A percentile compares a stretch with the other conserved stretches of the same genome.
These are phyloP conservation scores for Rotaria sp. DNA, from an alignment of 2,888 invertebrate genomes.

Conservation along the genomic window DNA sequence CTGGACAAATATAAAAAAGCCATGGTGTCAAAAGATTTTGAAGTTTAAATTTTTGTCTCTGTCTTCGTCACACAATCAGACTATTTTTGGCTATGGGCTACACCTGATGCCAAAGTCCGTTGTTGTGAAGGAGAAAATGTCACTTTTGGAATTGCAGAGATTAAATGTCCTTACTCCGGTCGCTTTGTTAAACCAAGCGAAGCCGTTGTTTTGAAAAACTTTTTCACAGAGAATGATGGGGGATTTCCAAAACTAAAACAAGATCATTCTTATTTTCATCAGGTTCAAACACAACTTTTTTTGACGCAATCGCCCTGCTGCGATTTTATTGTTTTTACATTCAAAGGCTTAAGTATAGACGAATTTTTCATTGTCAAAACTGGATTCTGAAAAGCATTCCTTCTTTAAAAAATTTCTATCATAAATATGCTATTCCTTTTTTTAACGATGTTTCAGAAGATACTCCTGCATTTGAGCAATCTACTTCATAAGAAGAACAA, in stretches of 20 bases:
- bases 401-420: background rate
- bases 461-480: background rate
- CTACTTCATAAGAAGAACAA: background rate
- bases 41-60: background rate
- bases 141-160: background rate
- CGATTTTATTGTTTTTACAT: background rate
- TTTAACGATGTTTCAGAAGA: background rate
- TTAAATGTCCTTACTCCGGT: background rate
- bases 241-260: background rate
- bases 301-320: background rate
- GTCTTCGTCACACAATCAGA: background rate
- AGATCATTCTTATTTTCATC: background rate
- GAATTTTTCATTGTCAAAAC: background rate
- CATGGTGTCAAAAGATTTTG: background rate
- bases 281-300: background rate
- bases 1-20: background rate
- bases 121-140: background rate
- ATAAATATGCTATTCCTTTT: background rate
- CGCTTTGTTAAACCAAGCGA: background rate
- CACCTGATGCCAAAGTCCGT: background rate
- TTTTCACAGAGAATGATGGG: background rate
- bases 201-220: background rate
- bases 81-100: background rate
- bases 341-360: background rate
- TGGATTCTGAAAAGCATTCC: background rate